Evolutionary conservation across 1,140 invertebrate genomes (phyloP).

Genomic region (Antheraea pernyi): DNA sequence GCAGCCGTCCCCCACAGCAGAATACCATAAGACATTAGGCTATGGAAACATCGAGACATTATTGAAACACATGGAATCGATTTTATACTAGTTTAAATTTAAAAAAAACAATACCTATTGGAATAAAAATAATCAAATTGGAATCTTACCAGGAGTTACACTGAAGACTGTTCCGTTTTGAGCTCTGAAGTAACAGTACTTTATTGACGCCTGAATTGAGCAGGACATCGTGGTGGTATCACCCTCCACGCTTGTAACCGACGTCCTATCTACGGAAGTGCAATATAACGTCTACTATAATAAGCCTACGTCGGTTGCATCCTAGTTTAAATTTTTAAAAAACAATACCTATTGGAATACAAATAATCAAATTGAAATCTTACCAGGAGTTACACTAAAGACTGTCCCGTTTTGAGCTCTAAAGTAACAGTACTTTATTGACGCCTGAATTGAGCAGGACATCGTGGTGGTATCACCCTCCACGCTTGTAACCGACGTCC

Average conservation of each 20-base stretch:
- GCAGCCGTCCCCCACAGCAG: too few species aligned
- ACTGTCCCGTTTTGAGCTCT: constrained; percentile 53
- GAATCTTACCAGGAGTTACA: constrained; percentile 41
- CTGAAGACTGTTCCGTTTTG: constrained; percentile 54
- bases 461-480: constrained; percentile 40
- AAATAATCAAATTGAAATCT: not conserved
- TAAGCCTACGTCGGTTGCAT: too few species aligned
- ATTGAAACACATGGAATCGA: too few species aligned
- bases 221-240: constrained; percentile 48
- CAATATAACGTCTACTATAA: too few species aligned
- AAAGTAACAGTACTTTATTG: constrained; percentile 65
- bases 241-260: constrained; percentile 22
- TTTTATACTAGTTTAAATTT: too few species aligned
- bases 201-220: constrained; percentile 43
- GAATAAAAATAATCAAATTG: not conserved
- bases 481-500: constrained; percentile 10
- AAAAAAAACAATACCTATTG: too few species aligned
- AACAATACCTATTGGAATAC: too few species aligned
- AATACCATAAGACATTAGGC: too few species aligned
- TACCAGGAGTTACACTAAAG: constrained; percentile 50
- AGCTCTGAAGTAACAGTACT: constrained; percentile 65
- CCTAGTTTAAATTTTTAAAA: too few species aligned
- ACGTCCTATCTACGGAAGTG: constrained; percentile 16
- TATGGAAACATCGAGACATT: too few species aligned
- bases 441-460: constrained; percentile 47